Evolutionary conservation across 1,140 invertebrate genomes (phyloP), one percentile per base, ranked within the genome.

Genomic region (Platyscapa corneri): DNA sequence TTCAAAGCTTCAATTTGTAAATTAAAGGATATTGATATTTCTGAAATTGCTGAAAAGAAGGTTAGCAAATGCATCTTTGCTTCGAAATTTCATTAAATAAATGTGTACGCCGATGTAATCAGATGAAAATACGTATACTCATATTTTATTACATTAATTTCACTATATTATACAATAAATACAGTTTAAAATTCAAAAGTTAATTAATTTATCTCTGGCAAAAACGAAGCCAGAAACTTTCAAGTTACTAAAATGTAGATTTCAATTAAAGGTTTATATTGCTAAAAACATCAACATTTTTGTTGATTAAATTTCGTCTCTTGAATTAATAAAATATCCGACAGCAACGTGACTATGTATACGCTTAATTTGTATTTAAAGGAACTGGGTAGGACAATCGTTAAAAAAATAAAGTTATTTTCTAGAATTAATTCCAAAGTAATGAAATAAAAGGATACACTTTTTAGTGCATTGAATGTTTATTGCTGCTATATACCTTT

Each of bases 381-480:
- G 18, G 18, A 42, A 42, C 37, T 74, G 10, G 8, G 3, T 74
- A 74, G 37, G n/a, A n/a, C 37, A 42, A 74, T 74, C 37, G 12
- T 74, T 74, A 74, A 74, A 39, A n/a, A 70, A 70, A 60, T 60
- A 70, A 70, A 70, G 20, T 70, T 70, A 37, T 23, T 70, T 70
- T 37, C 8, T 34, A 16, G 18, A 70, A 37, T 70, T 70, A 39
- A 70, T 37, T 20, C 67, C 16, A 12, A 37, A 70, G 16, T 70
- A 37, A 70, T 37, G 34, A 70, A 70, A 70, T 70, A 37, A 14
- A n/a, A 67, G 6, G 14, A 18, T 3, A 70, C 20, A 70, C 32
- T 37, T 37, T 37, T 37, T 37, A 37, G 20, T 70, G 16, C 3
- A 67, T 67, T 10, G 1, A 67, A 67, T 70, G 8, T 37, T 34